Evolutionary conservation across 2,888 invertebrate species (phyloP), one percentile per base, ranked within the genome.

Genomic region (Drosophila tanythrix): DNA sequence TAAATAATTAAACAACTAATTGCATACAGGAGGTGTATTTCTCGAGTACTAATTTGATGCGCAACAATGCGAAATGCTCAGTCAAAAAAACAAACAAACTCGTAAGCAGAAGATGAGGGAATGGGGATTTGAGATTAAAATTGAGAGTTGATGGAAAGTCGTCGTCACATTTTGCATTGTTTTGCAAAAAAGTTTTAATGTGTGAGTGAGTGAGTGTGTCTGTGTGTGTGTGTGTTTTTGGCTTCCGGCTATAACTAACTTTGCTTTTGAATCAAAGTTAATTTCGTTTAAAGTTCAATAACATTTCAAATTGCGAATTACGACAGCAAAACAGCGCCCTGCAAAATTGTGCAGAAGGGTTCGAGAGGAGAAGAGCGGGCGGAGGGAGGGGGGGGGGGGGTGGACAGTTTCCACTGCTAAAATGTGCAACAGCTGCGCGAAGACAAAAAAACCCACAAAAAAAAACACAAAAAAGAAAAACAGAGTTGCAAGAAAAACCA

Each of bases 231-330:
- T 70, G 55, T 51, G 57, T 62, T 56, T 62, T 76, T 66, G 51
- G 77, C 84, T 86, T 86, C 84, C 87, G 86, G 83, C 84, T 80
- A 70, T 83, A 76, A 70, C 66, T 60, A 72, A 61, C 11, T 78
- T 77, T 75, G 74, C 76, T 69, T 62, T 76, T 74, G 80, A 78
- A 83, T 85, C 76, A 76, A 78, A 83, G 78, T 73, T 82, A 82
- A 85, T 79, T 78, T 83, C 70, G 70, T 78, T 89, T 85, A 83
- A 89, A 92, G 91, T 92, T 92, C 91, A 92, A 91, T 92, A 92
- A 92, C 91, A 86, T 89, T 86, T 83, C 82, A 89, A 89, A 82
- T 89, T 71, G 82, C 83, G 88, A 83, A 86, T 84, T 84, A 86
- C 79, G 84, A 76, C 79, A 81, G 78, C 86, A 82, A 77, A 76